Evolutionary conservation across 2,888 invertebrate genomes (phyloP).

Genomic region (Phasia obesa): DNA sequence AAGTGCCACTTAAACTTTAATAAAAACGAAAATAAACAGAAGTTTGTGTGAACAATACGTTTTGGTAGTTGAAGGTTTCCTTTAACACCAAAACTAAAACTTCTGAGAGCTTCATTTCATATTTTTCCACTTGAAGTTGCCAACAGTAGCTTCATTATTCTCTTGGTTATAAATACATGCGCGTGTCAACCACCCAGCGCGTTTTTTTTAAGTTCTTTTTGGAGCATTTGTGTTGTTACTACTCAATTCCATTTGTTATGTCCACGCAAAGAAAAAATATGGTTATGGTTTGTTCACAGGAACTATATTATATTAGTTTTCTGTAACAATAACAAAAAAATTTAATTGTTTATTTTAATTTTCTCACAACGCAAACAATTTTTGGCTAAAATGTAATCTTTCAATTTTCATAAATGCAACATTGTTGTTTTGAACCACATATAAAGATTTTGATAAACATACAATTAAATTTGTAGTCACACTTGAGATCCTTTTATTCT

Average conservation of each 20-base stretch:
- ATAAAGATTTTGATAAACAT: too few relatives aligned
- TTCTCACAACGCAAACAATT: too few relatives aligned
- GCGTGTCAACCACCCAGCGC: constrained; percentile 63
- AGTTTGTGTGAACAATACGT: constrained; percentile 3
- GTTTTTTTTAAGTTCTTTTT: constrained; percentile 44
- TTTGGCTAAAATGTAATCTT: too few relatives aligned
- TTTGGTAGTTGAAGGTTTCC: constrained; percentile 14
- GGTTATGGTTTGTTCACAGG: too few relatives aligned
- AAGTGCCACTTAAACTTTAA: constrained; percentile 62
- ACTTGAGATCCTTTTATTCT: too few relatives aligned
- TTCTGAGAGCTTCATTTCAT: constrained; percentile 6
- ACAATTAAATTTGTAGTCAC: too few relatives aligned
- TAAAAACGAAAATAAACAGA: constrained; percentile 44
- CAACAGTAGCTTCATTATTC: constrained; percentile 27
- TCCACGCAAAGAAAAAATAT: too few relatives aligned
- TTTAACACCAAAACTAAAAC: constrained; percentile 41
- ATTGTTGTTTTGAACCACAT: too few relatives aligned
- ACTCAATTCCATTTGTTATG: constrained; percentile 40
- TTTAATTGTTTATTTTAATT: too few relatives aligned
- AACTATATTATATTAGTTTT: too few relatives aligned
- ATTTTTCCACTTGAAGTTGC: constrained; percentile 11
- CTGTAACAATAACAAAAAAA: too few relatives aligned
- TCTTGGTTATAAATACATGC: not conserved
- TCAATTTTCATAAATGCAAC: too few relatives aligned
- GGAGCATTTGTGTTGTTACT: constrained; percentile 35